phyloP scores from a whole-genome alignment of 2,113 vertebrate species.

The Periophthalmodon schlosseri region DNA sequence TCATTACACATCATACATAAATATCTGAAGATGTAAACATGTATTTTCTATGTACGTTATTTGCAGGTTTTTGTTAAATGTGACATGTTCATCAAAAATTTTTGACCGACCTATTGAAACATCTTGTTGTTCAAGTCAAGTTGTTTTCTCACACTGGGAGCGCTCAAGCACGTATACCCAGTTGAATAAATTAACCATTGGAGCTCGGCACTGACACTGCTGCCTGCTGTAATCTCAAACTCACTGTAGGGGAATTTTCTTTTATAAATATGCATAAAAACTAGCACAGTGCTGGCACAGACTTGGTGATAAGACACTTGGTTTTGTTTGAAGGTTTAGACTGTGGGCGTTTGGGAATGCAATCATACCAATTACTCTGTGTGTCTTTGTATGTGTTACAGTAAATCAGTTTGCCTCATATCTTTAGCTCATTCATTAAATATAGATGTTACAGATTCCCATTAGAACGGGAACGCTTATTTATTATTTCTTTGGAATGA shows the following conservation, averaged over 20 bases:
- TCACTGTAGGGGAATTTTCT: conserved; percentile 29
- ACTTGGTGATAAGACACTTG: conserved; percentile 44
- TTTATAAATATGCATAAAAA: conserved; percentile 21
- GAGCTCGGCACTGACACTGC: background rate
- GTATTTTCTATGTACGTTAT: too few relatives aligned
- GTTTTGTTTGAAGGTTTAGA: conserved; percentile 58
- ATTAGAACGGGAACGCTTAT: conserved; percentile 49
- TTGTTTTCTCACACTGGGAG: background rate
- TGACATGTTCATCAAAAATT: background rate
- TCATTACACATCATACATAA: too few relatives aligned
- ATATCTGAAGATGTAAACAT: too few relatives aligned
- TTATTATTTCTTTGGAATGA: conserved; percentile 57
- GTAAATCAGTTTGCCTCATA: conserved; percentile 54
- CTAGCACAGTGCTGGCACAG: conserved; percentile 47
- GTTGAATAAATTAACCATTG: background rate
- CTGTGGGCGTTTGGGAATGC: conserved; percentile 56
- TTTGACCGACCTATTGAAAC: background rate
- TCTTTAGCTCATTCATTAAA: conserved; percentile 58
- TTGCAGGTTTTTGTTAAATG: too few relatives aligned
- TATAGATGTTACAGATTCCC: conserved; percentile 57
- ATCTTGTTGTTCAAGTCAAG: background rate
- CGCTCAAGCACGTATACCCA: background rate
- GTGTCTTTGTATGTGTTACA: conserved; percentile 31
- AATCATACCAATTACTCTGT: conserved; percentile 61
- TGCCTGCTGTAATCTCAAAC: conserved; percentile 6